Base-by-base conservation (phyloP, 1,140 invertebrate genomes). In the Ceratitis capitata region DNA sequence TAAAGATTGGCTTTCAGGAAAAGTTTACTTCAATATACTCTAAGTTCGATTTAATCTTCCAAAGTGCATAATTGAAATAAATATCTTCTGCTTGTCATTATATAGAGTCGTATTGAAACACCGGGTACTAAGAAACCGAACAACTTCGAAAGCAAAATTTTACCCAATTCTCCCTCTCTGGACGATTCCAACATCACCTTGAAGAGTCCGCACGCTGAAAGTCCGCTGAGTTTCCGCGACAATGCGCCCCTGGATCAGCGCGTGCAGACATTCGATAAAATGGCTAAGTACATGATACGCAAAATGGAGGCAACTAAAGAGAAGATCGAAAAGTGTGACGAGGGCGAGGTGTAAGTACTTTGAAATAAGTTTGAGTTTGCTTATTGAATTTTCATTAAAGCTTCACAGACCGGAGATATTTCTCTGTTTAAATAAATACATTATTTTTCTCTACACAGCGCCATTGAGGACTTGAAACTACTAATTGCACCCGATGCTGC, bases 401-500 rank as follows among this genome's bases (percentile, higher is more conserved):
- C n/a, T n/a, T n/a, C n/a, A n/a, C n/a, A n/a, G n/a, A n/a, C n/a
- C n/a, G n/a, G n/a, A n/a, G n/a, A n/a, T n/a, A n/a, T n/a, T n/a
- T n/a, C n/a, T n/a, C n/a, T n/a, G n/a, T n/a, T n/a, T n/a, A n/a
- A n/a, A n/a, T n/a, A n/a, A n/a, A n/a, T n/a, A n/a, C n/a, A 53
- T 35, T 78, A 49, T 5, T 26, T 83, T 29, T 42, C 23, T 10
- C 56, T 45, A n/a, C 61, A 87, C 61, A 87, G 86, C 83, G 87
- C 85, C 7, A 89, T 90, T 42, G 91, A 92, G 74, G 89, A 92
- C 83, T 85, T 92, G 2, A 87, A 89, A 26, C 86, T 90, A 23
- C 85, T 89, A 4, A 92, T 97, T 84, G 96, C 96, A 7, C 95
- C 96, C 0, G 96, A 97, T 90, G 96, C 96, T 83, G 96, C 96